Base-by-base conservation (phyloP, 2,113 vertebrate species). In the Tympanuchus pallidicinctus region DNA sequence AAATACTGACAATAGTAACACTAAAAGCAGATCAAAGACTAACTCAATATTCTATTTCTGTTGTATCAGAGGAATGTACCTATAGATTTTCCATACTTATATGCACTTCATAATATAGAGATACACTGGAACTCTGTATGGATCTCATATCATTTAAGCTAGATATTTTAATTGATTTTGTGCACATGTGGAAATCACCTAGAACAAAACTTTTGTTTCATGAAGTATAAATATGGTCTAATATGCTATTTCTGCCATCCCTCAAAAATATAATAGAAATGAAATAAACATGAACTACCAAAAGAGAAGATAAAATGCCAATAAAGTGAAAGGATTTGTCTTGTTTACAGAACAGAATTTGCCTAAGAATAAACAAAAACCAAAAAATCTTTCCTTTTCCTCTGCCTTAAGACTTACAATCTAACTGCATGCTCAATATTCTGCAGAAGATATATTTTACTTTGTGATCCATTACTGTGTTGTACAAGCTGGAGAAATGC, bases 361-460 rank as follows among this genome's bases (percentile, higher is more conserved):
- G 6, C 1, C 18, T 69, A 57, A 69, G 27, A 70, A 30, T 48
- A 64, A 48, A 43, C 25, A 63, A 1, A 10, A 42, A 64, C 5
- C 3, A 1, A 20, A 30, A 11, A 60, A 48, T 54, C 66, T 86
- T 34, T 42, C 3, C 2, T 60, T 81, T 65, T 70, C 14, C 14
- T 47, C 2, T n/a, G 0, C 6, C 8, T 69, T n/a, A 4, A 11
- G 11, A 25, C 24, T 2, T 3, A 25, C 3, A 25, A 12, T 3
- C 8, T 45, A 50, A 27, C 4, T 69, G 13, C 45, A 19, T 14
- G 1, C 5, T 87, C 34, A 11, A n/a, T 1, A 11, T 50, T 6
- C 43, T 86, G 30, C 27, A 69, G 19, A 88, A 42, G 3, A 73
- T 8, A 2, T 1, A 2, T 67, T 88, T 67, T 40, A 17, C 40